Evolutionary conservation across 2,888 invertebrate species (phyloP), one percentile per base, ranked within the genome.

Genomic region (Drosophila paranaensis): DNA sequence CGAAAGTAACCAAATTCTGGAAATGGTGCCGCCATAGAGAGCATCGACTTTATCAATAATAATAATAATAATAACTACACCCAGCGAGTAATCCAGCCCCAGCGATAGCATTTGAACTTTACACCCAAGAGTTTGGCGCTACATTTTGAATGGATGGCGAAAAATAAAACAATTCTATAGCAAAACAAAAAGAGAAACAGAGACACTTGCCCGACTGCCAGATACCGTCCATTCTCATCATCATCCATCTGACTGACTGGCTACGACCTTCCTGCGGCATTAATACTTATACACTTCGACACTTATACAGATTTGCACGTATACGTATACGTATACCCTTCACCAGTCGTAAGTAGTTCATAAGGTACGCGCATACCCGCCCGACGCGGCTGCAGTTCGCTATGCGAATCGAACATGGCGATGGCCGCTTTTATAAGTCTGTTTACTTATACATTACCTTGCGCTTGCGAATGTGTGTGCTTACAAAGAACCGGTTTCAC

Each of bases 41-140:
- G 48, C 69, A 53, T 25, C 42, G n/a, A 53, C 68, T 50, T 70
- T 70, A 69, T 70, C 70, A 69, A 55, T 53, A 57, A 43, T 43
- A 35, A 51, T 14, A 35, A 37, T 27, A 35, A 37, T 42, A 20
- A 51, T 5, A 8, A 45, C 46, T 42, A 51, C 45, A 65, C 14
- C 42, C 27, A 54, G 14, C 33, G 46, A 48, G 46, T 42, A 64
- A 65, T 67, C 39, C 51, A 42, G 37, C 30, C n/a, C n/a, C 25
- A 16, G 69, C 50, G 69, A 70, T 70, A 70, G 55, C 60, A 60
- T 70, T 70, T 69, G 71, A 69, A 70, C 69, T 69, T 50, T 60
- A 55, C 27, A 54, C 65, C 25, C 65, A 2, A 11, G 39, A 25
- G 43, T 33, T 61, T 20, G 13, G 53, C 40, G 35, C 45, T 57